Percentiles rank a stretch among this genome's conserved stretches.
Conservation (phyloP, 2,797 vertebrate genomes). For the Enoplosus armatus region DNA sequence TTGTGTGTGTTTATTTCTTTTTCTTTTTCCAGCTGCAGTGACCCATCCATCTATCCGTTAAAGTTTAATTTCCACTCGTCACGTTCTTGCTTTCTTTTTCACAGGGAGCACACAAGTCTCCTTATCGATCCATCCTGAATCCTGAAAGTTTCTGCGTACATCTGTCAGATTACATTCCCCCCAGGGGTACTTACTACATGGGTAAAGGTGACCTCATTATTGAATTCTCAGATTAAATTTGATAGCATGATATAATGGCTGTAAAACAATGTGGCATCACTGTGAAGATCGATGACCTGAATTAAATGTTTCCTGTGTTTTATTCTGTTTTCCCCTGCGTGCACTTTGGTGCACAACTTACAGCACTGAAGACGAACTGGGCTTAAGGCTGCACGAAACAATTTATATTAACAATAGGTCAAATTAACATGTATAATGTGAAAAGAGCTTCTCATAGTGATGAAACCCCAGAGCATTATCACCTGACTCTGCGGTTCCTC, state of each 20-base stretch:
- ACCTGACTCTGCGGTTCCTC: not conserved
- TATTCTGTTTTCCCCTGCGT: not conserved
- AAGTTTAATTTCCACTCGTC: constrained; percentile 34
- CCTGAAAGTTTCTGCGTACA: not conserved
- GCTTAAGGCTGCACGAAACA: not conserved
- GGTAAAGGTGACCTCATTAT: not conserved
- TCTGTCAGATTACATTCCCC: not conserved
- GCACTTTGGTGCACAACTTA: not conserved
- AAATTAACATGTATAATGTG: too few species aligned
- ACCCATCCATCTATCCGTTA: constrained; percentile 36
- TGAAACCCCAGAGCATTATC: not conserved
- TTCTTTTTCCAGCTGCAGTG: not conserved
- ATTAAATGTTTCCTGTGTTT: constrained; percentile 15
- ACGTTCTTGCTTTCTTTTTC: constrained; percentile 7
- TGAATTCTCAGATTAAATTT: constrained; percentile 15
- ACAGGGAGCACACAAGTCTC: constrained; percentile 6
- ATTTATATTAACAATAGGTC: not conserved
- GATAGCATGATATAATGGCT: not conserved
- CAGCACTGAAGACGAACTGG: not conserved
- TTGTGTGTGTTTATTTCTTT: not conserved
- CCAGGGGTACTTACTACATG: not conserved
- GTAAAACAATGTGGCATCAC: not conserved
- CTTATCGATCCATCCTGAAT: constrained; percentile 27
- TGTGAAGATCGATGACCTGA: constrained; percentile 21
- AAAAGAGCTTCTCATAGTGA: not conserved